Evolutionary conservation across 2,888 invertebrate species (phyloP), one percentile per base, ranked within the genome.

Genomic region (Taphrorychus bicolor): DNA sequence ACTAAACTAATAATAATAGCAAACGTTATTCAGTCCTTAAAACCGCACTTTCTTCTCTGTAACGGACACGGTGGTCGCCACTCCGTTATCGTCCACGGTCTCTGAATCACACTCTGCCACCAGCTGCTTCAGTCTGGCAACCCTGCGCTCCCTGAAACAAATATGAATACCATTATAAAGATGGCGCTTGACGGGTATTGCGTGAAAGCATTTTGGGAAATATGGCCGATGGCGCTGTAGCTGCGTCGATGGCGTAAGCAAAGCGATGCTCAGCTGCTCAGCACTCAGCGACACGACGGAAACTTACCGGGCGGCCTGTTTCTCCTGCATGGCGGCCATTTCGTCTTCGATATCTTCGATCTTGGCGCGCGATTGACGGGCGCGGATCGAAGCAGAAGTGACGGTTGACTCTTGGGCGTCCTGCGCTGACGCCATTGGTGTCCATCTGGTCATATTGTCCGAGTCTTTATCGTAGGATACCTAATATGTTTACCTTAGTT

Each of bases 321-420:
- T 86, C 76, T 91, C 90, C 16, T 84, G 87, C 66, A 91, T 82
- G 73, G 89, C 89, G 45, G 88, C 86, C 89, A 92, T 91, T 80
- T 93, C 92, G 56, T 88, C 88, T 76, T 92, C 91, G 48, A 93
- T 83, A 22, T 92, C 91, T 40, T 85, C 85, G 16, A 92, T 82
- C 53, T 92, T 86, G 7, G 90, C 90, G 71, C 89, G 86, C 1
- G 80, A 75, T 62, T 86, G 87, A 73, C 86, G 87, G 0, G 91
- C 91, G 54, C 92, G 81, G 51, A 85, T 83, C 17, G 86, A 85
- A 0, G 92, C 91, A 0, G 87, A 87, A 69, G 83, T 85, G 0
- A 91, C 91, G 68, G 83, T 85, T 18, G 66, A 60, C 41, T 68
- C 70, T 40, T 74, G 69, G 71, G 71, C 68, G 51, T 73, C 71